A percentile compares a stretch with the other conserved stretches of the same genome.
Conservation (phyloP, 1,140 invertebrate species). For the Bombus superbus region DNA sequence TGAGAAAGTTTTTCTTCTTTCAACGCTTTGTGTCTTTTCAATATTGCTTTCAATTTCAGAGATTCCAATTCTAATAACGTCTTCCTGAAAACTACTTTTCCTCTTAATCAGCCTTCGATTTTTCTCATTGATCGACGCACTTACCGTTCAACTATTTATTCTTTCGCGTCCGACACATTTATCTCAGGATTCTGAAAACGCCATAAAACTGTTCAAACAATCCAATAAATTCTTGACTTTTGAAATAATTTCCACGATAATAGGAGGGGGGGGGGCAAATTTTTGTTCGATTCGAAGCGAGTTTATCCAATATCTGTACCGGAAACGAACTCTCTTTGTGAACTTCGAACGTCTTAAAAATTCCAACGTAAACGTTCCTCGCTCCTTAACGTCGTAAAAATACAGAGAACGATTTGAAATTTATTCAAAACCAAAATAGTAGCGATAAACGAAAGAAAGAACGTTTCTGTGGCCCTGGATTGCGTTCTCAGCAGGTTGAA, state of each 20-base stretch:
- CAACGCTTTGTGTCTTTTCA: background rate
- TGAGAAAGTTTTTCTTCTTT: background rate
- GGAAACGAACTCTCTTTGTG: background rate
- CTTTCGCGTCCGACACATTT: too few relatives aligned
- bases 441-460: slow-evolving; percentile 35
- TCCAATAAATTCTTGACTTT: background rate
- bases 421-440: slow-evolving; percentile 29
- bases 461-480: slow-evolving; percentile 13
- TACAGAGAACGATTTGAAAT: background rate
- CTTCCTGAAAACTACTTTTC: too few relatives aligned
- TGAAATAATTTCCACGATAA: background rate
- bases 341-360: background rate
- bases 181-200: too few relatives aligned
- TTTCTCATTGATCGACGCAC: too few relatives aligned
- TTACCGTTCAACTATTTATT: too few relatives aligned
- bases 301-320: background rate
- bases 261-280: background rate
- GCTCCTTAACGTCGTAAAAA: background rate
- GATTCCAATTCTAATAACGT: too few relatives aligned
- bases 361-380: background rate
- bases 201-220: too few relatives aligned
- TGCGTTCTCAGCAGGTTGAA: slow-evolving; percentile 48
- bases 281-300: background rate
- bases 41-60: background rate
- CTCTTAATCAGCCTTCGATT: too few relatives aligned